Evolutionary conservation across 2,888 invertebrate species (phyloP).

Genomic region (Drosophila helvetica): DNA sequence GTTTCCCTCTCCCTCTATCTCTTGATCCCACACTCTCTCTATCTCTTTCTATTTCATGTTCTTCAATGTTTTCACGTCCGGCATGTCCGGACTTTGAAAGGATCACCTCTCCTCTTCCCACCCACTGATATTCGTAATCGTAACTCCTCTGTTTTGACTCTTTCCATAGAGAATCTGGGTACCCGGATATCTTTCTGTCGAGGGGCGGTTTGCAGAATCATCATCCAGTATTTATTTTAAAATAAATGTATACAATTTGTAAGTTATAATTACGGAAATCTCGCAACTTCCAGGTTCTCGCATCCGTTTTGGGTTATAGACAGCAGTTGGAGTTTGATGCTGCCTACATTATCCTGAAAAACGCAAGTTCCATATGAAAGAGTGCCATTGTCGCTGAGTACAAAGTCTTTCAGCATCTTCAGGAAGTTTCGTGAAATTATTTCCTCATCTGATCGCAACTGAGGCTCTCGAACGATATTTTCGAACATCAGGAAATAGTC

Average conservation of each 20-base stretch:
- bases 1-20: too few relatives aligned
- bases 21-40: too few relatives aligned
- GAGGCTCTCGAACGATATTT: conserved; percentile 15
- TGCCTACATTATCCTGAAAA: conserved; percentile 59
- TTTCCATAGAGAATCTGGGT: too few relatives aligned
- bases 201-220: too few relatives aligned
- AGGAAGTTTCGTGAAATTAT: conserved; percentile 65
- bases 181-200: too few relatives aligned
- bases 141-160: too few relatives aligned
- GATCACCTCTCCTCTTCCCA: too few relatives aligned
- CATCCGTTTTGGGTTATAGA: conserved; percentile 58
- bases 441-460: conserved; percentile 50
- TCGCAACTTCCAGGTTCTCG: conserved; percentile 29
- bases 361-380: conserved; percentile 61
- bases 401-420: conserved; percentile 72
- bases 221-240: background rate
- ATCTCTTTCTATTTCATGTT: too few relatives aligned
- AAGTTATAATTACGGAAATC: conserved; percentile 32
- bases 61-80: too few relatives aligned
- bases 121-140: too few relatives aligned
- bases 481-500: conserved; percentile 73
- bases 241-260: background rate
- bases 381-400: conserved; percentile 22
- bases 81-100: too few relatives aligned
- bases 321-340: conserved; percentile 51